Base-by-base conservation (phyloP, 2,113 vertebrate genomes). In the Falco punctatus region DNA sequence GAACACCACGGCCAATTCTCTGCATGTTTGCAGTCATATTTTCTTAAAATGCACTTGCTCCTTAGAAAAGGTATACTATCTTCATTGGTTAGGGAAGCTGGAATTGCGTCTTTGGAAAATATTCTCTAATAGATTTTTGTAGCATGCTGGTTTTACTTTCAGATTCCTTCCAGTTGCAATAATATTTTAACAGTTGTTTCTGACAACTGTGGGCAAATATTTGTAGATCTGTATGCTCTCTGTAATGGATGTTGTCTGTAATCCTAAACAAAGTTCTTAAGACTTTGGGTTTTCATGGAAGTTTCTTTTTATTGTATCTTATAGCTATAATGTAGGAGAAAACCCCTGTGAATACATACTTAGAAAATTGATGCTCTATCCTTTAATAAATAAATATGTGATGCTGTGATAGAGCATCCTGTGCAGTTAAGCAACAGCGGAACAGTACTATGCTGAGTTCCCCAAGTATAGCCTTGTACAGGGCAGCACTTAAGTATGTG, bases 231-330 rank as follows among this genome's bases (percentile, higher is more conserved):
- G 27, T n/a, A 4, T 24, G 66, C 48, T 59, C 24, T 62, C 62
- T 58, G 48, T 44, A 66, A 57, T 44, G 69, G 75, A 57, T 89
- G 77, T 40, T 96, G 55, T 79, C 66, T 86, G 65, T 94, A 91
- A 95, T 94, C 77, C 65, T 89, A 64, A 96, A 85, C 83, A 94
- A 94, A 94, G 73, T 86, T 85, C 49, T 92, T 42, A 69, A 90
- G 48, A 9, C 59, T 92, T 86, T n/a, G 44, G 44, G 19, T 26
- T 64, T 92, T 86, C 52, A 9, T n/a, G 59, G 52, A 55, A 81
- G 67, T 70, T 91, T 72, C 48, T 86, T 90, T 88, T 86, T 49
- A 49, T 35, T 4, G 0, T 78, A 2, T 84, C 58, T 74, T 55
- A 20, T 1, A 81, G 35, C 57, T 72, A 2, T 49, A 81, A 92